phyloP scores from a whole-genome alignment of 2,888 invertebrate species.

The Dione vanillae region DNA sequence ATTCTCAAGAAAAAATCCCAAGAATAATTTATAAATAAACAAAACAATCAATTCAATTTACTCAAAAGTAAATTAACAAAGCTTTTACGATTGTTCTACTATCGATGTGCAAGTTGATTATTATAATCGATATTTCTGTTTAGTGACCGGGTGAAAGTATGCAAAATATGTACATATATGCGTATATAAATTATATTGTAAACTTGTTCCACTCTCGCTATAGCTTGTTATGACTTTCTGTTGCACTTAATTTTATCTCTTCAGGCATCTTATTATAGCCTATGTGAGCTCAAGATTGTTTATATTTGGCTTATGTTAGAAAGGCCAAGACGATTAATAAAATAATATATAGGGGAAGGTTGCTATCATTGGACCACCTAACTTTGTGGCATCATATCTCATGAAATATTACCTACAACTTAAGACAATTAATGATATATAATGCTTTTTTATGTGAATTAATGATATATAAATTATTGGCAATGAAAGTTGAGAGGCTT shows the following conservation, averaged over 20 bases:
- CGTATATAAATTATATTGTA: constrained; percentile 31
- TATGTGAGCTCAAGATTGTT: not conserved
- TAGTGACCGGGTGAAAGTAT: constrained; percentile 39
- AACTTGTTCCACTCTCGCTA: constrained; percentile 32
- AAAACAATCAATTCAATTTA: not conserved
- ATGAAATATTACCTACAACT: no score
- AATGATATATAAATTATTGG: no score
- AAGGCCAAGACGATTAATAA: not conserved
- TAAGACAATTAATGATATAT: no score
- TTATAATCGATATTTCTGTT: no score
- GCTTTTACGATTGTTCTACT: not conserved
- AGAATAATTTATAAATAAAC: not conserved
- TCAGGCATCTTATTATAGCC: constrained; percentile 4
- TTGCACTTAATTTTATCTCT: constrained; percentile 3
- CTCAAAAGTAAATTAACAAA: not conserved
- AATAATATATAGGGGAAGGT: no score
- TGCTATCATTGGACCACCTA: no score
- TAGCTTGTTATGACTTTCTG: constrained; percentile 30
- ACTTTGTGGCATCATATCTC: no score
- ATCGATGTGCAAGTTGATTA: no score
- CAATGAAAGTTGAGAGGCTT: no score
- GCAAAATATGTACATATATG: constrained; percentile 34
- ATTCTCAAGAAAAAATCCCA: not conserved
- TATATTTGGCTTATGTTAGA: not conserved
- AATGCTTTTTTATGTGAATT: no score